Evolutionary conservation across 2,888 invertebrate genomes (phyloP).

Genomic region (Andrena trimmerana): DNA sequence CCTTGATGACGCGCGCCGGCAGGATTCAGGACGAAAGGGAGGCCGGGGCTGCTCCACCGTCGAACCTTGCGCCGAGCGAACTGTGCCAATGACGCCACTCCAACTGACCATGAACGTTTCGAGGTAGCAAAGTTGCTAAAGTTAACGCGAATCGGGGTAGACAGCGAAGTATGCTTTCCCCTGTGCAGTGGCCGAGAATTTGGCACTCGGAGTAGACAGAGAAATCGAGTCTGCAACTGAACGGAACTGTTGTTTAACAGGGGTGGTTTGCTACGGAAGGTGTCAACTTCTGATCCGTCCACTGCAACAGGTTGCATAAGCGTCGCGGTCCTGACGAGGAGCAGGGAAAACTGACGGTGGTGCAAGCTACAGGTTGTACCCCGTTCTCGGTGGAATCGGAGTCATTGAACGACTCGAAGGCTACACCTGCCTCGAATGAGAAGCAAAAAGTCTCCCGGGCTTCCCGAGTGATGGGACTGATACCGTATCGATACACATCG

Average conservation of each 20-base stretch:
- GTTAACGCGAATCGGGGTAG: background rate
- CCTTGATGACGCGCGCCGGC: background rate
- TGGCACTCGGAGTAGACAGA: too few species aligned
- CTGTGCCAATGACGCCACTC: constrained; percentile 39
- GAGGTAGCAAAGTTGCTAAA: background rate
- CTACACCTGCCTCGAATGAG: constrained; percentile 29
- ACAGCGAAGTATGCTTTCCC: too few species aligned
- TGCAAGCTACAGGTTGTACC: constrained; percentile 26
- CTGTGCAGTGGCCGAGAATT: too few species aligned
- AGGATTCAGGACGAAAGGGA: background rate
- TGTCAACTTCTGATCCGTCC: background rate
- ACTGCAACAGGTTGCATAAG: constrained; percentile 23
- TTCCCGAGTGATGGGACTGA: constrained; percentile 23
- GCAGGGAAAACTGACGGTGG: background rate
- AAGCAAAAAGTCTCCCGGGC: constrained; percentile 10
- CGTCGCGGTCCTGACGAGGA: constrained; percentile 1
- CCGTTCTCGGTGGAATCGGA: constrained; percentile 48
- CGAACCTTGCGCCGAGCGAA: constrained; percentile 11
- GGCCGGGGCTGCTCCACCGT: background rate
- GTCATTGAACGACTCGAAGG: constrained; percentile 68
- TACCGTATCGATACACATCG: too few species aligned
- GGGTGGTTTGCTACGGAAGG: too few species aligned
- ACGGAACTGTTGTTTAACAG: too few species aligned
- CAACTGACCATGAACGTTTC: constrained; percentile 26
- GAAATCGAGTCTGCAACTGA: too few species aligned